Evolutionary conservation across 2,797 vertebrate genomes (phyloP).

Genomic region (Falco biarmicus): DNA sequence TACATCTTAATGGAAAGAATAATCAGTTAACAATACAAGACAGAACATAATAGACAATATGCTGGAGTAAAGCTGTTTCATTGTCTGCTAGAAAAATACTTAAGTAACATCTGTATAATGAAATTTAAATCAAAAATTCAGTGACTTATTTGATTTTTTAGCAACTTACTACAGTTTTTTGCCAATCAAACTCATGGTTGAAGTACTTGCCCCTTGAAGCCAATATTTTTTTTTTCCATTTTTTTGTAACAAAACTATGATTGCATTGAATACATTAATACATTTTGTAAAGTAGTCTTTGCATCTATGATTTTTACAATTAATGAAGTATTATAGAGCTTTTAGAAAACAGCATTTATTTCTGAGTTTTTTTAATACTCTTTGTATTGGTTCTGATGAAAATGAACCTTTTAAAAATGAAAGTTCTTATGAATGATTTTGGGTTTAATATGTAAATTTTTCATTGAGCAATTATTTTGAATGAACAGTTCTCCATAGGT

Average conservation of each 20-base stretch:
- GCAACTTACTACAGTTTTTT: background rate
- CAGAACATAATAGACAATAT: background rate
- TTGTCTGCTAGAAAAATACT: background rate
- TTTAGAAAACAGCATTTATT: background rate
- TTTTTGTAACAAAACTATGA: background rate
- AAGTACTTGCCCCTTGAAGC: background rate
- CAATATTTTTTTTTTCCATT: background rate
- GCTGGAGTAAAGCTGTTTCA: background rate
- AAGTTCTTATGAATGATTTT: background rate
- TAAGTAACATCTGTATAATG: background rate
- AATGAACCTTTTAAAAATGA: background rate
- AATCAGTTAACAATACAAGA: background rate
- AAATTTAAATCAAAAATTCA: background rate
- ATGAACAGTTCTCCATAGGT: background rate
- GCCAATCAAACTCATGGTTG: background rate
- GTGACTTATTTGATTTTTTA: background rate
- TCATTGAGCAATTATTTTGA: background rate
- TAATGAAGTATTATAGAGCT: background rate
- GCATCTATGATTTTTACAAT: background rate
- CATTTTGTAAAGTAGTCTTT: background rate
- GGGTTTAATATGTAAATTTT: background rate
- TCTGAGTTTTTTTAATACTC: background rate
- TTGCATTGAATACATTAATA: background rate
- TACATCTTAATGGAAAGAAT: background rate
- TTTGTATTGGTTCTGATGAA: background rate